Evolutionary conservation across 2,113 vertebrate genomes (phyloP).

Genomic region (Manacus vitellinus): DNA sequence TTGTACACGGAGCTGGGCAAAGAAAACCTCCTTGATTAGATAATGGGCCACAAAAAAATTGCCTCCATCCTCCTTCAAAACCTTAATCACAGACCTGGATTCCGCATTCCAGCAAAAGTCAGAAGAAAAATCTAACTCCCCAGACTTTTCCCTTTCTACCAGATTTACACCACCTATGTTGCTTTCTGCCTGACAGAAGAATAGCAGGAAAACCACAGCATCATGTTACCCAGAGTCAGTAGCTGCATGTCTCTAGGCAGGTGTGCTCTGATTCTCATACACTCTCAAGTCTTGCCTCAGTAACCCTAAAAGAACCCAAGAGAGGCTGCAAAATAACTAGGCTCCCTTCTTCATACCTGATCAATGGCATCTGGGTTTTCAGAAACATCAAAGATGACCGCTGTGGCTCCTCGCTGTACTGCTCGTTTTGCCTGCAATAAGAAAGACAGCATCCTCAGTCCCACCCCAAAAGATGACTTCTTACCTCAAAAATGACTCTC

Average conservation of each 20-base stretch:
- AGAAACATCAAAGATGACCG: conserved; percentile 98
- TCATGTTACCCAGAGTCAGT: neutral
- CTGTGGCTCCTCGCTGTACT: conserved; percentile 95
- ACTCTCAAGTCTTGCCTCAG: neutral
- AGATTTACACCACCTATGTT: neutral
- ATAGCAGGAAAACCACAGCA: neutral
- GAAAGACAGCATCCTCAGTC: conserved; percentile 60
- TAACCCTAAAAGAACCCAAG: neutral
- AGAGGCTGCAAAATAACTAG: neutral
- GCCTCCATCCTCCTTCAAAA: neutral
- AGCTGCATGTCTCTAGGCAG: neutral
- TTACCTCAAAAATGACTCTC: neutral
- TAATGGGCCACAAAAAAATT: neutral
- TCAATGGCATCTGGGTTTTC: conserved; percentile 99
- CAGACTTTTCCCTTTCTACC: neutral
- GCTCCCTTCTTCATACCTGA: conserved; percentile 80
- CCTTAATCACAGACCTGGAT: neutral
- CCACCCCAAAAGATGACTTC: neutral
- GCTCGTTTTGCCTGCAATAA: conserved; percentile 90
- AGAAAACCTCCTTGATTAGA: neutral
- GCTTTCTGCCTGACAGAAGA: neutral
- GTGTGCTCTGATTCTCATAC: neutral
- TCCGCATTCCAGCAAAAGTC: neutral
- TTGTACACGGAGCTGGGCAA: neutral
- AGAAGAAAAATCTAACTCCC: neutral